Conservation (phyloP, 2,113 vertebrate species). For the Aldabrachelys gigantea region DNA sequence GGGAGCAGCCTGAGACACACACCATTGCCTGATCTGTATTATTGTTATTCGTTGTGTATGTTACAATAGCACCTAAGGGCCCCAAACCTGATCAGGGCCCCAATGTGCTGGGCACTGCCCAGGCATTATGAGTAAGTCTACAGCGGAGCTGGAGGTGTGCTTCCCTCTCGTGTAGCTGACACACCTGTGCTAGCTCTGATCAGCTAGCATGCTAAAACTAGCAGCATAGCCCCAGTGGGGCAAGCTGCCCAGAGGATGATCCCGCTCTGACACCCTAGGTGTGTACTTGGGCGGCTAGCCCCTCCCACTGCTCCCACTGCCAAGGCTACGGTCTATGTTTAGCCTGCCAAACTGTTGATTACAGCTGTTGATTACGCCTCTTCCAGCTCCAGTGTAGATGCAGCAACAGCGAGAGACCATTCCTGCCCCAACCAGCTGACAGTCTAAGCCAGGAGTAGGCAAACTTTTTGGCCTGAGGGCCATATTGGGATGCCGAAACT, state of each 20-base stretch:
- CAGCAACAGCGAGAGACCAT: background rate
- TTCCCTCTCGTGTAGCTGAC: too few species aligned
- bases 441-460: background rate
- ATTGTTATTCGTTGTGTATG: background rate
- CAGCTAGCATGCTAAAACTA: background rate
- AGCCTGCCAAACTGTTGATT: background rate
- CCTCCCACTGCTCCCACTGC: background rate
- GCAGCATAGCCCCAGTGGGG: background rate
- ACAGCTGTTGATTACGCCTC: background rate
- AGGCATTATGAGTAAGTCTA: background rate
- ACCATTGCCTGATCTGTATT: background rate
- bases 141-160: background rate
- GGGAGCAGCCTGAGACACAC: background rate
- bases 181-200: background rate
- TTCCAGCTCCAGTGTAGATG: background rate
- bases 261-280: background rate
- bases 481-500: too few species aligned
- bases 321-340: background rate
- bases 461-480: too few species aligned
- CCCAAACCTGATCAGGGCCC: background rate
- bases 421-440: accelerated
- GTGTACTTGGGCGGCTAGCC: background rate
- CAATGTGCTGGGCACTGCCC: background rate
- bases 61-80: background rate
- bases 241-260: background rate